A percentile compares a stretch with the other conserved stretches of the same genome.
Evolutionary conservation across 2,888 invertebrate genomes (phyloP).

Genomic region (Chymomyza amoena): DNA sequence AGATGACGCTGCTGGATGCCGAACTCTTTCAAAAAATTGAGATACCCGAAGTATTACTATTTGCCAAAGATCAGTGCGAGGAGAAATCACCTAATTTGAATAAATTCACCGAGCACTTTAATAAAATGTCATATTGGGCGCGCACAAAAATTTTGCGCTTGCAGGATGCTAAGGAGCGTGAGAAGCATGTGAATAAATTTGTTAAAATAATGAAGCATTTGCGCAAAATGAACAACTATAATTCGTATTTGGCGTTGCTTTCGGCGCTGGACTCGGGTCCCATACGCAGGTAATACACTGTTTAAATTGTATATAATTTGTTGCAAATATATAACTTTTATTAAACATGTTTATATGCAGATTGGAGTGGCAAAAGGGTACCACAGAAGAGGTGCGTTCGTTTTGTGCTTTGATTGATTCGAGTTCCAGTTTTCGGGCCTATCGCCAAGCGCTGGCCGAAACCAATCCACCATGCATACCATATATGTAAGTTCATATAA

Average conservation of each 20-base stretch:
- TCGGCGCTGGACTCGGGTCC: constrained; percentile 99
- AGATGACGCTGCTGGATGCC: constrained; percentile 98
- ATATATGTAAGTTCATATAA: constrained; percentile 88
- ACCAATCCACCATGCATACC: constrained; percentile 99
- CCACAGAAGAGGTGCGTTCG: constrained; percentile 94
- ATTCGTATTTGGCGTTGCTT: constrained; percentile 96
- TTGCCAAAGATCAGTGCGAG: constrained; percentile 98
- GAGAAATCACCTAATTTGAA: constrained; percentile 98
- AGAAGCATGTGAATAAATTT: constrained; percentile 95
- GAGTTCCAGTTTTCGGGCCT: constrained; percentile 98
- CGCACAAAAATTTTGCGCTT: constrained; percentile 95
- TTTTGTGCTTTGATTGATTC: constrained; percentile 98
- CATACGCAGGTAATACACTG: constrained; percentile 79
- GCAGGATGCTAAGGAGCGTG: constrained; percentile 95
- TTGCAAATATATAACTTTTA: too few species aligned
- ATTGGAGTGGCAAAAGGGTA: constrained; percentile 95
- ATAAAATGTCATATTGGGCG: constrained; percentile 99
- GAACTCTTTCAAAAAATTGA: constrained; percentile 97
- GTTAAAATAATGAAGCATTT: constrained; percentile 99
- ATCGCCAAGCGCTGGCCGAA: constrained; percentile 94
- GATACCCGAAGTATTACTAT: constrained; percentile 96
- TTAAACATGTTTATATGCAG: constrained; percentile 79
- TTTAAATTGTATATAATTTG: neutral
- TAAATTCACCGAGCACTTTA: constrained; percentile 98
- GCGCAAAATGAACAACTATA: constrained; percentile 98